phyloP scores from a whole-genome alignment of 2,113 vertebrate genomes.

The Ceyx melanurus region DNA sequence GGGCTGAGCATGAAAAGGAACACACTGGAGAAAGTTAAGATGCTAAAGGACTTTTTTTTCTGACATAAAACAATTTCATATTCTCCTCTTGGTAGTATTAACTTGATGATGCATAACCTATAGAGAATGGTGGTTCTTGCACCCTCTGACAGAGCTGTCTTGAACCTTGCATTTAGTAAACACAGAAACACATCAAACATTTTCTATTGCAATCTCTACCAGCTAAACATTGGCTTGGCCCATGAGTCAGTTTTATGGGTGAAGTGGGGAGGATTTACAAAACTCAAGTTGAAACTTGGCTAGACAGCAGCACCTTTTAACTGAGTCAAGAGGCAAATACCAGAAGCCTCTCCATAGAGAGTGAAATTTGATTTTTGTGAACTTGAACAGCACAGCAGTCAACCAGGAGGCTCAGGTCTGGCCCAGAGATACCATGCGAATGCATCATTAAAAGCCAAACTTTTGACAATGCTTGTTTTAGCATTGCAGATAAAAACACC shows the following conservation, averaged over 20 bases:
- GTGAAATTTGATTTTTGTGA: background rate
- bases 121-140: background rate
- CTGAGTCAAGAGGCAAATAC: background rate
- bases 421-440: background rate
- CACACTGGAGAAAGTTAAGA: background rate
- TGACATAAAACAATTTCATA: background rate
- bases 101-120: background rate
- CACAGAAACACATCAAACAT: background rate
- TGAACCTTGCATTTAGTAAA: background rate
- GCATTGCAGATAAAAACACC: background rate
- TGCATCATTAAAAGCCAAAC: background rate
- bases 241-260: background rate
- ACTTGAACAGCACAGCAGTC: background rate
- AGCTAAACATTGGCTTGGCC: background rate
- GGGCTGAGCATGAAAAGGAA: background rate
- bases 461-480: background rate
- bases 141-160: background rate
- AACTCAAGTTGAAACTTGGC: background rate
- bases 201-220: background rate
- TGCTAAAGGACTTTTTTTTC: background rate
- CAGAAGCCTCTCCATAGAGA: background rate
- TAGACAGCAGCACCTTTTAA: background rate
- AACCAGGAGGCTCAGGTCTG: background rate
- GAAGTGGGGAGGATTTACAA: background rate
- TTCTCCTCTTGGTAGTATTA: background rate